These are phyloP conservation scores for Enteromius trimaculatus DNA, from an alignment of 2,797 vertebrate species.

Conservation along the genomic window DNA sequence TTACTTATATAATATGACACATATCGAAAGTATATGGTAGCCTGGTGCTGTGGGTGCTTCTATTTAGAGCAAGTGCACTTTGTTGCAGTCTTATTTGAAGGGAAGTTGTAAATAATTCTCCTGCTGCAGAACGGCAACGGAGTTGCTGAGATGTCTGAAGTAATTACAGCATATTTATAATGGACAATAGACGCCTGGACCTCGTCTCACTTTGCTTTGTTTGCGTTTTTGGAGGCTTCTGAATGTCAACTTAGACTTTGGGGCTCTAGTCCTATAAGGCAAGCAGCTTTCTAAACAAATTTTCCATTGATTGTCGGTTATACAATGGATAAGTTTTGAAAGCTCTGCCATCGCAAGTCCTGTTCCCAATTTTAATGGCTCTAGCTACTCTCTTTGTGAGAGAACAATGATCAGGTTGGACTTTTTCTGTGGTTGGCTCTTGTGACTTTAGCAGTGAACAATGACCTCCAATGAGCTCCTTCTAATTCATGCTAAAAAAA, in stretches of 20 bases:
- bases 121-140: background rate
- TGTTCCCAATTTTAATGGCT: background rate
- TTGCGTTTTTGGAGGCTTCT: conserved; percentile 5
- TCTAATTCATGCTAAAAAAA: background rate
- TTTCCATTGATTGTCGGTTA: background rate
- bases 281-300: background rate
- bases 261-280: background rate
- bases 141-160: conserved; percentile 9
- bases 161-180: conserved; percentile 16
- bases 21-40: background rate
- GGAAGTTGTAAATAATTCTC: conserved; percentile 15
- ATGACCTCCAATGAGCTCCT: background rate
- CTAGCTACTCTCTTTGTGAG: background rate
- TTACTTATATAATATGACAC: conserved; percentile 11
- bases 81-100: background rate
- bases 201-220: conserved; percentile 16
- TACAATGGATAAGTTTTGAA: background rate
- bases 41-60: background rate
- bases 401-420: conserved; percentile 2
- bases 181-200: background rate
- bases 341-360: background rate
- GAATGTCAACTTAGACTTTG: conserved; percentile 6
- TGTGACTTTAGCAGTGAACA: conserved; percentile 9
- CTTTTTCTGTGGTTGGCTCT: background rate
- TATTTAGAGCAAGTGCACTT: background rate